Evolutionary conservation across 2,113 vertebrate genomes (phyloP), one percentile per base, ranked within the genome.

Genomic region (Campylomormyrus numenius): DNA sequence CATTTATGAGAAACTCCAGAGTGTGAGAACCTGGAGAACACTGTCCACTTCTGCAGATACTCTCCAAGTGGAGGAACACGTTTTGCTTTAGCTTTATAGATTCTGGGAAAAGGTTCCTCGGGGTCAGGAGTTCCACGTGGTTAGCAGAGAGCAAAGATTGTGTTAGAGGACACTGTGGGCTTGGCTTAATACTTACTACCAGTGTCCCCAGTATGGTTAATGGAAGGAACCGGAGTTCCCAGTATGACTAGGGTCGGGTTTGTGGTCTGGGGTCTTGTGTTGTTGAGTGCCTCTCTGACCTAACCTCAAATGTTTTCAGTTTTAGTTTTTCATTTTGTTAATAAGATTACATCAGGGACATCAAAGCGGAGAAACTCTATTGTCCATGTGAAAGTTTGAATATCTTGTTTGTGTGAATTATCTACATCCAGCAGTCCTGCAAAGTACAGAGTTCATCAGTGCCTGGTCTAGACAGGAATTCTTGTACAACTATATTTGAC

Each of bases 211-310:
- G 35, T n/a, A 48, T 85, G 17, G 46, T 48, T 85, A 48, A 45
- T 87, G 48, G 48, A 17, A 87, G 21, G 49, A 52, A 19, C 11
- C 11, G 3, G 27, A 52, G 15, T 27, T 48, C 21, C 6, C 15
- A 84, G 19, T 39, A 42, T 45, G 80, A 84, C 5, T 5, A 17
- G 9, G n/a, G 24, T 87, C 13, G 17, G 70, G 48, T 50, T n/a
- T n/a, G 6, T 49, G 85, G 48, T 49, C 11, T 87, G 17, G 2
- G n/a, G 49, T 87, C 80, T 84, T 39, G 19, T 85, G 53, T 62
- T 15, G 31, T n/a, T 17, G 46, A 89, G 77, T 90, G 56, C 84
- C 89, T 87, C 83, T 56, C 53, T 46, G 19, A 87, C 42, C 52
- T 86, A 35, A 48, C 11, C 52, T 50, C n/a, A 49, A 11, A 90